These are phyloP conservation scores for Hozukius guyotensis DNA, from an alignment of 2,797 vertebrate species.

Conservation along the genomic window DNA sequence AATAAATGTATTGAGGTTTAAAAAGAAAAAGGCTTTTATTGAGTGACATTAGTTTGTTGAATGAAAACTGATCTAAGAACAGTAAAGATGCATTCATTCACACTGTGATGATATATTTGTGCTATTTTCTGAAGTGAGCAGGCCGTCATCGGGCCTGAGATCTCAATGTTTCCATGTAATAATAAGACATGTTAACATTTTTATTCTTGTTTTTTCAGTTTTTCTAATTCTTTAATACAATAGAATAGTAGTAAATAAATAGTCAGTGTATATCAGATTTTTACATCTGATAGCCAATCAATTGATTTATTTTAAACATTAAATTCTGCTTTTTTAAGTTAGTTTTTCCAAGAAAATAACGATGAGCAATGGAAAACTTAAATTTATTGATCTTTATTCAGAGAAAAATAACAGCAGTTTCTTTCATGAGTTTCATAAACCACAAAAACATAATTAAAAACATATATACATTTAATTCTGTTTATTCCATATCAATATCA, in stretches of 20 bases:
- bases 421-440: conserved; percentile 1
- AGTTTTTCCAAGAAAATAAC: not conserved
- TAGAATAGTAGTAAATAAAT: no score
- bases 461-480: not conserved
- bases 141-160: not conserved
- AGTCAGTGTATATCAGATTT: not conserved
- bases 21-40: not conserved
- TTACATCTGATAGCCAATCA: not conserved
- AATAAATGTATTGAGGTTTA: not conserved
- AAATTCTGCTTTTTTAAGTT: not conserved
- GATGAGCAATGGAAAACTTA: not conserved
- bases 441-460: not conserved
- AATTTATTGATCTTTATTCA: conserved; percentile 58
- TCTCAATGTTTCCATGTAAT: not conserved
- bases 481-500: not conserved
- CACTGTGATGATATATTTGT: not conserved
- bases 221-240: not conserved
- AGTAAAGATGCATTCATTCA: not conserved
- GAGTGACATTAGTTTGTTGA: not conserved
- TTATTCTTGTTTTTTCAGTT: not conserved
- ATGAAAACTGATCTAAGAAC: not conserved
- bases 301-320: not conserved
- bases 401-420: not conserved
- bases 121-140: not conserved
- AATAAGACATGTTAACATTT: not conserved